A percentile compares a stretch with the other conserved stretches of the same genome.
Conservation (phyloP, 1,140 invertebrate genomes). For the Stegodyphus dumicola region DNA sequence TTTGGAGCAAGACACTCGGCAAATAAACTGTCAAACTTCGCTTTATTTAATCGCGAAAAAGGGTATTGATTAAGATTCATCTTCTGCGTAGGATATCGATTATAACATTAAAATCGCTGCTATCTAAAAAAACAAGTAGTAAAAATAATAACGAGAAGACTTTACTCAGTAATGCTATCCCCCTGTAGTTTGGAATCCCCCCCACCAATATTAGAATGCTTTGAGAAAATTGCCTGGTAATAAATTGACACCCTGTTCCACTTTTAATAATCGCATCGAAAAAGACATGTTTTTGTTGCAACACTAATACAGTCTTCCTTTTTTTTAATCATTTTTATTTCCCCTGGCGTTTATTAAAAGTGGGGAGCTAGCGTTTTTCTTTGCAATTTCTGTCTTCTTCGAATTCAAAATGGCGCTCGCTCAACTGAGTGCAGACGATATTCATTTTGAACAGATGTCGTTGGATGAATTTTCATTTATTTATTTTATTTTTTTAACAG, state of each 20-base stretch:
- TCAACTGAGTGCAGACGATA: not conserved
- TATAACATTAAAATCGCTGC: too few relatives aligned
- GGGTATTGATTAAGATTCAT: too few relatives aligned
- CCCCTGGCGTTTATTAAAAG: constrained; percentile 27
- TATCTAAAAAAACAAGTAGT: too few relatives aligned
- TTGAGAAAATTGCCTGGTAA: not conserved
- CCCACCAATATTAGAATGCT: not conserved
- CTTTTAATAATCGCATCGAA: constrained; percentile 41
- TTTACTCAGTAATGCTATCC: too few relatives aligned
- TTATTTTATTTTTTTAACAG: not conserved
- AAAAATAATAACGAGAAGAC: too few relatives aligned
- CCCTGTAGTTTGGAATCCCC: too few relatives aligned
- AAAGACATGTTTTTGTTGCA: constrained; percentile 14
- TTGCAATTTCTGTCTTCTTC: constrained; percentile 10
- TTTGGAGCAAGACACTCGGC: too few relatives aligned
- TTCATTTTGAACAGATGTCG: not conserved
- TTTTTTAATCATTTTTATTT: not conserved
- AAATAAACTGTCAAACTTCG: too few relatives aligned
- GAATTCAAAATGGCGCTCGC: not conserved
- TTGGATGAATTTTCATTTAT: not conserved
- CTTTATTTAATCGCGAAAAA: too few relatives aligned
- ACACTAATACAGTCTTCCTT: constrained; percentile 2
- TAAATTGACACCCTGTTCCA: not conserved
- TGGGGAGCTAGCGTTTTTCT: constrained; percentile 18
- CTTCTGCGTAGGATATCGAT: too few relatives aligned